Evolutionary conservation across 2,113 vertebrate genomes (phyloP).

Genomic region (Bubalus kerabau): DNA sequence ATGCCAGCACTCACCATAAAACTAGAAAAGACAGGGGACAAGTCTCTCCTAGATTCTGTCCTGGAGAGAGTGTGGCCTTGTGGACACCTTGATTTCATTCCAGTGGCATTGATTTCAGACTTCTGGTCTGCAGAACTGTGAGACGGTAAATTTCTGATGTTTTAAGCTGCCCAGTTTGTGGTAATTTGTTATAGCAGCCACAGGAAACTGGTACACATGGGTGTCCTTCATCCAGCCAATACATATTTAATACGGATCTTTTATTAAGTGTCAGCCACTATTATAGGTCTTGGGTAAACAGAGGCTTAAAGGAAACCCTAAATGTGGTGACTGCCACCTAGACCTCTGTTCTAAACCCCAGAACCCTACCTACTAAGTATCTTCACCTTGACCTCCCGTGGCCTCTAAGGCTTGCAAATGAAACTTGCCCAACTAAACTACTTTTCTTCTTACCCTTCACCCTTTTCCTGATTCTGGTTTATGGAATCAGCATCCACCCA

Average conservation of each 20-base stretch:
- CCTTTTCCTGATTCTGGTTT: not conserved
- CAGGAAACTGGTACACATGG: not conserved
- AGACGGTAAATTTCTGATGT: not conserved
- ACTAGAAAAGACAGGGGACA: not conserved
- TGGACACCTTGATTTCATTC: not conserved
- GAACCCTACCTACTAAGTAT: not conserved
- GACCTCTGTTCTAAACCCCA: not conserved
- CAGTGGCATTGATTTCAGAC: not conserved
- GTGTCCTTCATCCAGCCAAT: not conserved
- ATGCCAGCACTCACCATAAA: not conserved
- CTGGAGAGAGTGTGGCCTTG: not conserved
- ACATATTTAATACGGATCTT: not conserved
- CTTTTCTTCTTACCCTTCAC: not conserved
- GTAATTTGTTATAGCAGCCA: not conserved
- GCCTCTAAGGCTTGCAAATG: not conserved
- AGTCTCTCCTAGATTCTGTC: not conserved
- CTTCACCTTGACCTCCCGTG: not conserved
- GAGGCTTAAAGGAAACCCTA: not conserved
- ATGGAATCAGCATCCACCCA: not conserved
- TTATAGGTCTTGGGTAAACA: not conserved
- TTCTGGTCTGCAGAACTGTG: not conserved
- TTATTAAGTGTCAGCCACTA: not conserved
- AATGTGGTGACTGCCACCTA: not conserved
- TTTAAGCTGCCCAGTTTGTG: not conserved
- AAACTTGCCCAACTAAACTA: not conserved